A percentile compares a stretch with the other conserved stretches of the same genome.
phyloP scores from a whole-genome alignment of 2,888 invertebrate species.

The Cephus rjabovi region DNA sequence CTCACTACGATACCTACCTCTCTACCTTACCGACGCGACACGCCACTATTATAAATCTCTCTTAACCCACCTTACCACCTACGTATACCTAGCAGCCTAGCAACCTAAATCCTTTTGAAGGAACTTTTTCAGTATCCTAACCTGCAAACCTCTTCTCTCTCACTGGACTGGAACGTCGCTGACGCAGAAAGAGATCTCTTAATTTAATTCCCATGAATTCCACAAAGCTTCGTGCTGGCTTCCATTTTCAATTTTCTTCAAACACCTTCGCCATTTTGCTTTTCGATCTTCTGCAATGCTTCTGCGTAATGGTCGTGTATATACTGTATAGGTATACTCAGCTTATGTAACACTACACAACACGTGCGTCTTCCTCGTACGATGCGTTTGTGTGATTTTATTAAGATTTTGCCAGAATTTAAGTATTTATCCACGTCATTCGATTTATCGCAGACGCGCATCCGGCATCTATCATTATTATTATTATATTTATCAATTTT shows the following conservation, averaged over 20 bases:
- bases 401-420: neutral
- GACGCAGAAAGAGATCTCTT: neutral
- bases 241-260: neutral
- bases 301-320: neutral
- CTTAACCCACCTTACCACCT: neutral
- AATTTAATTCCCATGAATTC: neutral
- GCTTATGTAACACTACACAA: neutral
- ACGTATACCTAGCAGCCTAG: neutral
- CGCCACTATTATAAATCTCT: neutral
- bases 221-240: neutral
- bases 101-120: neutral
- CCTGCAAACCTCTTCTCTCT: neutral
- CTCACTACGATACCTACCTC: neutral
- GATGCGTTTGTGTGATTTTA: neutral
- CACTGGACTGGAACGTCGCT: neutral
- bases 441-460: neutral
- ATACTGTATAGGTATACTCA: neutral
- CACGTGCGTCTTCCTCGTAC: neutral
- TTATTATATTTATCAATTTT: neutral
- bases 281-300: neutral
- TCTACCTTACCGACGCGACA: neutral
- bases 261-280: neutral
- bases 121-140: neutral
- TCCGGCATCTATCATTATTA: neutral
- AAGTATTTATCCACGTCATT: neutral